Percentiles rank a stretch among this genome's conserved stretches.
Evolutionary conservation across 2,113 vertebrate species (phyloP).

Genomic region (Dendropsophus ebraccatus): DNA sequence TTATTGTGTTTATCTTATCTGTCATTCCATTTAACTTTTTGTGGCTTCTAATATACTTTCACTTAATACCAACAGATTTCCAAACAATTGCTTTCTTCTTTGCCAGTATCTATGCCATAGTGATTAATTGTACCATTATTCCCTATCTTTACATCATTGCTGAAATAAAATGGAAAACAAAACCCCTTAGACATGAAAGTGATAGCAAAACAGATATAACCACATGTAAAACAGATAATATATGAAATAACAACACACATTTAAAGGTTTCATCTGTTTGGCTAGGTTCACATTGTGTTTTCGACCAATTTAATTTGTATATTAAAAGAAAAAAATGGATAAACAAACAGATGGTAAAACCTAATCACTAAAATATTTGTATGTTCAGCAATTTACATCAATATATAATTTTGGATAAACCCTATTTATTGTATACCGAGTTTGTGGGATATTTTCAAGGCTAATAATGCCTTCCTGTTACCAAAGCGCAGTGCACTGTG

Average conservation of each 20-base stretch:
- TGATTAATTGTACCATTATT: constrained; percentile 58
- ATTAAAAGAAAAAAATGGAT: no score
- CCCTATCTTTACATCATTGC: constrained; percentile 47
- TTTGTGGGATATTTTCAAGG: no score
- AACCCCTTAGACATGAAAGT: neutral
- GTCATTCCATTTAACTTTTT: constrained; percentile 22
- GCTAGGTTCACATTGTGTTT: no score
- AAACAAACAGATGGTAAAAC: no score
- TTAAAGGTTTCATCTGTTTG: neutral
- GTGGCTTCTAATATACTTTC: constrained; percentile 53
- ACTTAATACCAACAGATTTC: neutral
- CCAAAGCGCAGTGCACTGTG: no score
- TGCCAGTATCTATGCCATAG: constrained; percentile 53
- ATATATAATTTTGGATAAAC: no score
- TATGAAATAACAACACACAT: neutral
- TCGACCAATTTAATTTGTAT: no score
- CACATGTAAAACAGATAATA: neutral
- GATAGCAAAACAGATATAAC: neutral
- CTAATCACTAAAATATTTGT: no score
- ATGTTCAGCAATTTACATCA: no score
- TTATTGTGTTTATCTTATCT: constrained; percentile 60
- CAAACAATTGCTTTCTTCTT: neutral
- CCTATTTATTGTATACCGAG: no score
- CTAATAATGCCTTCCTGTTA: no score
- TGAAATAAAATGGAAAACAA: constrained; percentile 10